phyloP scores from a whole-genome alignment of 2,797 vertebrate species.

The Danio kyathit region DNA sequence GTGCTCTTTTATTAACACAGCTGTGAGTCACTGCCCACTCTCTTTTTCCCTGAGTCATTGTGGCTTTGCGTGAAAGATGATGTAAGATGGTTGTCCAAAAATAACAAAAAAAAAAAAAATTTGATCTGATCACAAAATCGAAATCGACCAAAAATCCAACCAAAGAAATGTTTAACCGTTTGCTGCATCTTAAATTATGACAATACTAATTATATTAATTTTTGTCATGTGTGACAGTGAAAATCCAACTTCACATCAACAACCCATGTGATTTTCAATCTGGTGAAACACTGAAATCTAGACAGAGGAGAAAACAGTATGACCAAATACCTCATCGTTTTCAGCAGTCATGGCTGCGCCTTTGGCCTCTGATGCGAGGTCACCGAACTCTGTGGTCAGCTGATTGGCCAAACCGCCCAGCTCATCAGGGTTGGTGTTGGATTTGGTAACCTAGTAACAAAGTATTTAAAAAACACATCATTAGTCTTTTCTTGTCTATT shows the following conservation, averaged over 20 bases:
- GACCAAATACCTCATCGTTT: constrained; percentile 87
- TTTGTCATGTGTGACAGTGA: too few relatives aligned
- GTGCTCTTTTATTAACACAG: too few relatives aligned
- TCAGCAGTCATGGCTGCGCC: constrained; percentile 92
- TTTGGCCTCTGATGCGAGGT: constrained; percentile 91
- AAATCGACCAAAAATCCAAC: too few relatives aligned
- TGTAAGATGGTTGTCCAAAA: too few relatives aligned
- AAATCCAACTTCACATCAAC: too few relatives aligned
- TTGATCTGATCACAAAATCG: neutral
- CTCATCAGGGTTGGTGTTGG: constrained; percentile 93
- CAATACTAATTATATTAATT: too few relatives aligned
- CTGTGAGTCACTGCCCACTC: too few relatives aligned
- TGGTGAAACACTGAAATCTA: neutral
- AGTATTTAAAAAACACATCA: neutral
- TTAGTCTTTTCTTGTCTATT: neutral
- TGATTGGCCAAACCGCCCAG: constrained; percentile 93
- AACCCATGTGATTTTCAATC: neutral
- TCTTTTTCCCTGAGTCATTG: too few relatives aligned
- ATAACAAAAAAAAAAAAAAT: too few relatives aligned
- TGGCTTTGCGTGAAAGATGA: too few relatives aligned
- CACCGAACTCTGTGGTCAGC: constrained; percentile 93
- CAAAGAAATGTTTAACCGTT: too few relatives aligned
- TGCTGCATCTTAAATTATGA: too few relatives aligned
- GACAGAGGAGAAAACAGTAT: neutral
- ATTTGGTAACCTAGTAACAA: constrained; percentile 90